Base-by-base conservation (phyloP, 2,888 invertebrate genomes). In the Thymelicus lineola region DNA sequence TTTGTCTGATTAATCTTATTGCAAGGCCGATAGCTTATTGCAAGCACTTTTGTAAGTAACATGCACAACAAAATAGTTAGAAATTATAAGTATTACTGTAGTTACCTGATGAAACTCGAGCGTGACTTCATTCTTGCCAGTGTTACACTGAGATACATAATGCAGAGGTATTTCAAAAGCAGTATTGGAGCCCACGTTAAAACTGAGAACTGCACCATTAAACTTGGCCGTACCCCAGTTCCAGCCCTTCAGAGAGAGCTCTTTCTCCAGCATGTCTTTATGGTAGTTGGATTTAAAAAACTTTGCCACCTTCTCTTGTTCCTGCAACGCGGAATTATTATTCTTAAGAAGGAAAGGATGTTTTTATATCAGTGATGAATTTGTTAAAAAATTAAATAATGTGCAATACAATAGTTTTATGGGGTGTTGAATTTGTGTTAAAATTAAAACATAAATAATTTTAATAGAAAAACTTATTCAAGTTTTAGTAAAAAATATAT, bases 201-300 rank as follows among this genome's bases (percentile, higher is more conserved):
- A 98, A 82, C 96, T 97, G 0, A 98, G 89, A 0, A 97, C 96
- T 0, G 97, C 96, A 4, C 98, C 99, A 79, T 96, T 96, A 84
- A 99, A 99, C 79, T 97, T 97, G 0, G 98, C 98, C 0, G 97
- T 97, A 38, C 99, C 99, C 98, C 99, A 99, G 89, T 99, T 99
- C 99, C 99, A 99, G 0, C 99, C 99, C 86, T 98, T 99, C 0
- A 99, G 94, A 74, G 98, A 97, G 66, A 98, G 90, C 82, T 99
- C 99, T 80, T 97, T 98, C 80, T 98, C 98, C 60, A 98, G 93
- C 96, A 99, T 96, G 71, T 97, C 97, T 77, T 97, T 96, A 38
- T 96, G 95, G 87, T 98, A 99, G 75, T 97, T 96, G 7, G 95
- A 94, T 74, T 96, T 95, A 77, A 99, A 97, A 87, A 98, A 99